A percentile compares a stretch with the other conserved stretches of the same genome.
Conservation (phyloP, 2,113 vertebrate genomes). For the Peucedramus taeniatus region DNA sequence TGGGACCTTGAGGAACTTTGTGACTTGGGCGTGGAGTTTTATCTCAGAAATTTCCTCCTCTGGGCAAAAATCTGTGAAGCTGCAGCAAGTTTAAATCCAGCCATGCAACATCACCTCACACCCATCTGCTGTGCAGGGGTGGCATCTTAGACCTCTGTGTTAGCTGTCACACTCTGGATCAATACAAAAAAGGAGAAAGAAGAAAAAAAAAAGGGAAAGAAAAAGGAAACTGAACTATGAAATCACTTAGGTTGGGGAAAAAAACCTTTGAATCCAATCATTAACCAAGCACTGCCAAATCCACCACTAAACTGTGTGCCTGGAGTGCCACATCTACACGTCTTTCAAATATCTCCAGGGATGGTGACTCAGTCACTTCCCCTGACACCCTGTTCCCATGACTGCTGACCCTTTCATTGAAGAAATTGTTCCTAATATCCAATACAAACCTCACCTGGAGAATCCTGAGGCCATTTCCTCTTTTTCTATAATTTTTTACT, state of each 20-base stretch:
- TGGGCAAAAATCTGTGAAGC: background rate
- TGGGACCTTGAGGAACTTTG: background rate
- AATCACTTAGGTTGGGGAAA: background rate
- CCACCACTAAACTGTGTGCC: background rate
- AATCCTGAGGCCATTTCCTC: background rate
- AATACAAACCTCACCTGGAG: background rate
- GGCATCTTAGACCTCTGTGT: background rate
- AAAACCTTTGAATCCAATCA: background rate
- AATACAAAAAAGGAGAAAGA: background rate
- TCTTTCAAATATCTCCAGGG: background rate
- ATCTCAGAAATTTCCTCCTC: background rate
- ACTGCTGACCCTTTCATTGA: accelerated
- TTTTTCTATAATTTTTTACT: background rate
- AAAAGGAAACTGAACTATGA: background rate
- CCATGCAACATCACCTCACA: background rate
- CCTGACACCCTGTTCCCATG: background rate
- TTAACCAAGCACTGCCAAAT: background rate
- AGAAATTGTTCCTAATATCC: background rate
- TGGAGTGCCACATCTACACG: accelerated
- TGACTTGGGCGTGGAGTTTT: background rate
- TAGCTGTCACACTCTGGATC: background rate
- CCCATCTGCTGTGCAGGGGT: accelerated
- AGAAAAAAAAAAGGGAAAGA: accelerated
- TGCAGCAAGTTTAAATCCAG: background rate
- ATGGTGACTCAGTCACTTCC: background rate